Evolutionary conservation across 2,888 invertebrate species (phyloP).

Genomic region (Drosophila antonietae): DNA sequence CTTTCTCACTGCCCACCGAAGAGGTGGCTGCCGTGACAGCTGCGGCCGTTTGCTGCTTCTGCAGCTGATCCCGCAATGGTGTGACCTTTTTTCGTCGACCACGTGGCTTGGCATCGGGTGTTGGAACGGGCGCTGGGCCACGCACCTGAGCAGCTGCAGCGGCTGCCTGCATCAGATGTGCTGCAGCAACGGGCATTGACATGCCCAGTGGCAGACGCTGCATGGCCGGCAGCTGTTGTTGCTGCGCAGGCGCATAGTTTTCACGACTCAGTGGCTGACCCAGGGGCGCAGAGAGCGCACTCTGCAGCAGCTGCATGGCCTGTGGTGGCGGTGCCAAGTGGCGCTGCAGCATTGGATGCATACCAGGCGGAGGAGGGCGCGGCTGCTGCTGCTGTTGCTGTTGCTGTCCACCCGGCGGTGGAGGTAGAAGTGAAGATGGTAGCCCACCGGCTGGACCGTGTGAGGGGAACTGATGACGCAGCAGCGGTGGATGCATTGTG

Average conservation of each 20-base stretch:
- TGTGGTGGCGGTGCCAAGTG: conserved; percentile 70
- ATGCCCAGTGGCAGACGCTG: conserved; percentile 66
- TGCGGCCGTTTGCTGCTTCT: conserved; percentile 85
- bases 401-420: conserved; percentile 52
- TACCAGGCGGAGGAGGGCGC: conserved; percentile 41
- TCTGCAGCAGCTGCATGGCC: conserved; percentile 80
- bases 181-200: conserved; percentile 61
- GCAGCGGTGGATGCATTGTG: conserved; percentile 82
- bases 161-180: conserved; percentile 65
- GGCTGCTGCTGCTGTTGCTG: conserved; percentile 2
- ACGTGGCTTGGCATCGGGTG: conserved; percentile 77
- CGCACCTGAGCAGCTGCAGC: conserved; percentile 58
- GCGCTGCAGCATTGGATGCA: conserved; percentile 79
- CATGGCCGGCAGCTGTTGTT: conserved; percentile 57
- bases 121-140: conserved; percentile 33
- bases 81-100: conserved; percentile 85
- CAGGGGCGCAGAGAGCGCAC: conserved; percentile 82
- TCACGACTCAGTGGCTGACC: conserved; percentile 78
- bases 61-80: conserved; percentile 84
- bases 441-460: conserved; percentile 41
- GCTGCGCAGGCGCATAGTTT: conserved; percentile 61
- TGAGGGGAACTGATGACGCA: conserved; percentile 80
- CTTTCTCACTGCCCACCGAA: conserved; percentile 29
- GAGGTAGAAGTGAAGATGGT: conserved; percentile 62
- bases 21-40: conserved; percentile 85